Evolutionary conservation across 2,113 vertebrate species (phyloP), one percentile per base, ranked within the genome.

Genomic region (Callipepla squamata): DNA sequence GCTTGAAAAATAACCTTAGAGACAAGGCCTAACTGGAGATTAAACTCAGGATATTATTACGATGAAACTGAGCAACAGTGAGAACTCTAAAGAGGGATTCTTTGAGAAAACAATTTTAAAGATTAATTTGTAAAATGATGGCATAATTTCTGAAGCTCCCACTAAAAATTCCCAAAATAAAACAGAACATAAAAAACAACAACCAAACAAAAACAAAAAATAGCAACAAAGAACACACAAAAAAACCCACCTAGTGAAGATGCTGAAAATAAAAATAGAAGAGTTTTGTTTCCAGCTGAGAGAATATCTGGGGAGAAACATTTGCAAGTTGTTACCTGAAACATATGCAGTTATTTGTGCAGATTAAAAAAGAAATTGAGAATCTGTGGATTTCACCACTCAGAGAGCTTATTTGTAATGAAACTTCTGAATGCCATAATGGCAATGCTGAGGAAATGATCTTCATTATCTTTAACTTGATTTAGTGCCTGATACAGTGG

Each of bases 201-300:
- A 53, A 72, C 9, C 11, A 51, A 51, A 55, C 28, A 17, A 30
- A 57, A 57, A 9, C 28, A 8, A 53, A 53, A 55, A 30, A 55
- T 30, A 55, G 53, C 28, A 55, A 32, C 16, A 30, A 30, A 55
- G 30, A 17, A 30, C 53, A 28, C 51, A 14, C 10, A 7, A n/a
- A 58, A 21, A 50, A 50, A 11, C 21, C 17, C 32, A n/a, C 4
- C 6, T 66, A n/a, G 13, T 66, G 70, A 91, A 89, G 45, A 73
- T 45, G 14, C 7, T 90, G 65, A 90, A 95, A 90, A 74, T 78
- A 89, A 48, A 79, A 72, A 70, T 11, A 8, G 48, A 74, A 28
- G 87, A 59, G 6, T 83, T 85, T 86, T 89, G 45, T 92, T 96
- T 95, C 75, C 70, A 92, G 70, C 32, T 95, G 78, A 87, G 28